phyloP scores from a whole-genome alignment of 1,140 invertebrate genomes.

The Drosophila sproati region DNA sequence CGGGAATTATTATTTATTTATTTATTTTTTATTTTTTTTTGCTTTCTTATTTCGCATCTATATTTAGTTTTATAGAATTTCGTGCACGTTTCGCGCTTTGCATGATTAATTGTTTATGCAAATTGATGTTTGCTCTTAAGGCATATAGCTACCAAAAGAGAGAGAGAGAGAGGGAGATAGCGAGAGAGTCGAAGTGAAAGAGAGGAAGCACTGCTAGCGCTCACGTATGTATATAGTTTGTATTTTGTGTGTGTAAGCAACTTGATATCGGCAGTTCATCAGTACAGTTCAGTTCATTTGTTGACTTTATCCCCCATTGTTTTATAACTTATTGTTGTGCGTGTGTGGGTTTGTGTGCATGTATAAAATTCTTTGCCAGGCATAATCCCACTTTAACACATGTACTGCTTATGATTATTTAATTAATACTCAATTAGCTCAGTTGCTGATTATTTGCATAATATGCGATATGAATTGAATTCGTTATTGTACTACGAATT shows the following conservation, averaged over 20 bases:
- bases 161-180: background rate
- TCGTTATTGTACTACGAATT: slow-evolving; percentile 38
- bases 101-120: slow-evolving; percentile 83
- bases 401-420: slow-evolving; percentile 59
- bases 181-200: background rate
- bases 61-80: slow-evolving; percentile 71
- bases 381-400: slow-evolving; percentile 59
- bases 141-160: slow-evolving; percentile 3
- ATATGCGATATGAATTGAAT: slow-evolving; percentile 64
- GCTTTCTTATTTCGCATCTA: slow-evolving; percentile 44
- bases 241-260: slow-evolving; percentile 8
- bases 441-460: slow-evolving; percentile 68
- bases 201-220: background rate
- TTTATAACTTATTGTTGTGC: slow-evolving; percentile 26
- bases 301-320: slow-evolving; percentile 30
- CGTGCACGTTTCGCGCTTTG: slow-evolving; percentile 74
- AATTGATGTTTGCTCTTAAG: slow-evolving; percentile 72
- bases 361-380: background rate
- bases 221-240: slow-evolving; percentile 5
- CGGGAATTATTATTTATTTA: slow-evolving; percentile 2
- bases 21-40: background rate
- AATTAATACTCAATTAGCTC: slow-evolving; percentile 79
- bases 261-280: slow-evolving; percentile 24
- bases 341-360: background rate
- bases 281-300: slow-evolving; percentile 24